Conservation (phyloP, 2,797 vertebrate genomes). For the Harpagifer antarcticus region DNA sequence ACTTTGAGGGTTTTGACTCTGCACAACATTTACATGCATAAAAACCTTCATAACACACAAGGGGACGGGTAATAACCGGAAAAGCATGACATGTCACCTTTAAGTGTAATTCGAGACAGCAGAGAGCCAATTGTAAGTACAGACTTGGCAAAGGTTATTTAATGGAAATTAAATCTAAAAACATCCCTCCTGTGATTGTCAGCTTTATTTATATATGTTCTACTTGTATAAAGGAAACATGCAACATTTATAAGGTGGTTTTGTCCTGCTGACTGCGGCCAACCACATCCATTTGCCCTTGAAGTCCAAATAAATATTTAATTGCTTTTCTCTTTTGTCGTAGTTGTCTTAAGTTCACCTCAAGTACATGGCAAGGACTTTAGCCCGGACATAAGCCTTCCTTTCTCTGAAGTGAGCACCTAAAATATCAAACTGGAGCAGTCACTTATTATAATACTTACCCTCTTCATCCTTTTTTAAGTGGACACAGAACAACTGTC, state of each 20-base stretch:
- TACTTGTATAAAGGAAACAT: constrained; percentile 52
- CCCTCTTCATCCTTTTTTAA: constrained; percentile 3
- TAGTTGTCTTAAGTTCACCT: constrained; percentile 48
- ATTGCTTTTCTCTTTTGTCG: constrained; percentile 54
- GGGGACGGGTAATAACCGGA: no score
- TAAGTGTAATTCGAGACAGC: constrained; percentile 26
- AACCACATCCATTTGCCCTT: constrained; percentile 45
- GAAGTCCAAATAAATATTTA: constrained; percentile 66
- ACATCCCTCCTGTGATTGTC: background rate
- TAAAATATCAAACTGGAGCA: constrained; percentile 49
- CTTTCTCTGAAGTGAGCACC: constrained; percentile 1
- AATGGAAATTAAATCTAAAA: constrained; percentile 15
- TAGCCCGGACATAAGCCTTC: constrained; percentile 32
- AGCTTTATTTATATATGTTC: constrained; percentile 35
- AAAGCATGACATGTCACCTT: no score
- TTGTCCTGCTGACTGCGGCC: constrained; percentile 54
- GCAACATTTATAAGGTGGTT: constrained; percentile 48
- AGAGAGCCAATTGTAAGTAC: constrained; percentile 13
- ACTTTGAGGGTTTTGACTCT: no score
- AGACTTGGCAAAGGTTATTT: constrained; percentile 28
- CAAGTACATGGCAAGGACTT: constrained; percentile 50
- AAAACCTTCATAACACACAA: no score
- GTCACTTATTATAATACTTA: constrained; percentile 31
- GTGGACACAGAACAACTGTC: background rate
- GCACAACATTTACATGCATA: no score